A percentile compares a stretch with the other conserved stretches of the same genome.
Evolutionary conservation across 1,140 invertebrate species (phyloP).

Genomic region (Leptopilina clavipes): DNA sequence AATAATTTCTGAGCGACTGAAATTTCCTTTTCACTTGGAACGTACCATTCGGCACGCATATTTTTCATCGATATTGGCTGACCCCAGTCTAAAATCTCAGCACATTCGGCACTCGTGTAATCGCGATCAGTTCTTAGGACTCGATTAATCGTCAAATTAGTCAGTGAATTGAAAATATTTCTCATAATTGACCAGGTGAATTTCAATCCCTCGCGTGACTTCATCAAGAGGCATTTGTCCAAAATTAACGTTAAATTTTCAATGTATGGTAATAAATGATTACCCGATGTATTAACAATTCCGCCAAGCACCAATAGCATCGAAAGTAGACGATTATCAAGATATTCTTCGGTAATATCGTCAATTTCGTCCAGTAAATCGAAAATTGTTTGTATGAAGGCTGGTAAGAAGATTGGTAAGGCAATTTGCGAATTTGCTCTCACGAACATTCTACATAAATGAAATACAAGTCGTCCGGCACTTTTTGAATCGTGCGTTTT

Average conservation of each 20-base stretch:
- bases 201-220: slow-evolving; percentile 78
- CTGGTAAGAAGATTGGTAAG: slow-evolving; percentile 83
- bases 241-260: slow-evolving; percentile 78
- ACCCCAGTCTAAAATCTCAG: slow-evolving; percentile 91
- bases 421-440: slow-evolving; percentile 80
- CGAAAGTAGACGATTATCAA: slow-evolving; percentile 88
- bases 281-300: slow-evolving; percentile 80
- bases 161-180: slow-evolving; percentile 77
- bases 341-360: slow-evolving; percentile 80
- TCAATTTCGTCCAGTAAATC: slow-evolving; percentile 76
- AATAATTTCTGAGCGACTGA: slow-evolving; percentile 79
- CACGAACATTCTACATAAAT: slow-evolving; percentile 80
- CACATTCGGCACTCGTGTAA: slow-evolving; percentile 81
- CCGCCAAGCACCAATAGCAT: slow-evolving; percentile 85
- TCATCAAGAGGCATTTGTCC: slow-evolving; percentile 78
- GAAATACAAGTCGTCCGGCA: slow-evolving; percentile 84
- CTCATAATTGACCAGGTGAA: slow-evolving; percentile 75
- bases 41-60: slow-evolving; percentile 85
- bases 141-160: slow-evolving; percentile 79
- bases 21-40: slow-evolving; percentile 83
- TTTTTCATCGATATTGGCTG: slow-evolving; percentile 79
- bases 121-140: slow-evolving; percentile 78
- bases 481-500: slow-evolving; percentile 88
- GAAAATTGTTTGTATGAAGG: slow-evolving; percentile 79
- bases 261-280: slow-evolving; percentile 78